phyloP scores from a whole-genome alignment of 2,888 invertebrate genomes.

The Tridacna crocea region DNA sequence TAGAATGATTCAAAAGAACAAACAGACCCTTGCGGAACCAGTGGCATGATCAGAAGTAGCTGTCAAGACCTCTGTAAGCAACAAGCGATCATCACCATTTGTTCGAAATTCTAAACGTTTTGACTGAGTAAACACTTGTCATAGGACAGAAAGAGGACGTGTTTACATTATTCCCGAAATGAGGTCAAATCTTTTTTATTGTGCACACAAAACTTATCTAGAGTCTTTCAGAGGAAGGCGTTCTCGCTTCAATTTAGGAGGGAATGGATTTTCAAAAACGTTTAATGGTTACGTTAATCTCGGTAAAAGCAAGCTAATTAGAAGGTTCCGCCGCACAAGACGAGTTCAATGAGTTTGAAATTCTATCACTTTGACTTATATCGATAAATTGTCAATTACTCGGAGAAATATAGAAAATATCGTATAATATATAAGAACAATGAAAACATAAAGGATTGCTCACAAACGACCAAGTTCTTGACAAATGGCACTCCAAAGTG shows the following conservation, averaged over 20 bases:
- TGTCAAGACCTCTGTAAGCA: slow-evolving; percentile 22
- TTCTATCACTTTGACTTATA: slow-evolving; percentile 5
- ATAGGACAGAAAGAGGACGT: background rate
- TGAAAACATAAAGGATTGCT: background rate
- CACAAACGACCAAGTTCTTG: background rate
- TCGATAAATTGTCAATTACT: background rate
- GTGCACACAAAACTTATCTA: background rate
- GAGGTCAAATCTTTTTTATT: slow-evolving; percentile 13
- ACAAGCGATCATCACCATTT: slow-evolving; percentile 2
- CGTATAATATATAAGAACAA: background rate
- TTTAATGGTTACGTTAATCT: slow-evolving; percentile 22
- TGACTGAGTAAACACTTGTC: slow-evolving; percentile 16
- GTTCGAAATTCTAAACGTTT: slow-evolving; percentile 21
- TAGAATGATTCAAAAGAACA: too few relatives aligned
- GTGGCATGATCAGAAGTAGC: slow-evolving; percentile 8
- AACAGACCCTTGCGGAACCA: background rate
- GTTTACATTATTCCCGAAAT: slow-evolving; percentile 9
- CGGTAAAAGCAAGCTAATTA: slow-evolving; percentile 26
- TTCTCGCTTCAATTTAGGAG: slow-evolving; percentile 11
- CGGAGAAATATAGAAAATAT: background rate
- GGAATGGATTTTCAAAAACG: slow-evolving; percentile 14
- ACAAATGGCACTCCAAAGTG: background rate
- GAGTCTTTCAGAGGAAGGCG: slow-evolving; percentile 4
- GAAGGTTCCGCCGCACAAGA: slow-evolving; percentile 46
- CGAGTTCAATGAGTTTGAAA: slow-evolving; percentile 25